These are phyloP conservation scores for Nomia melanderi DNA, from an alignment of 1,140 invertebrate species.

Conservation along the genomic window DNA sequence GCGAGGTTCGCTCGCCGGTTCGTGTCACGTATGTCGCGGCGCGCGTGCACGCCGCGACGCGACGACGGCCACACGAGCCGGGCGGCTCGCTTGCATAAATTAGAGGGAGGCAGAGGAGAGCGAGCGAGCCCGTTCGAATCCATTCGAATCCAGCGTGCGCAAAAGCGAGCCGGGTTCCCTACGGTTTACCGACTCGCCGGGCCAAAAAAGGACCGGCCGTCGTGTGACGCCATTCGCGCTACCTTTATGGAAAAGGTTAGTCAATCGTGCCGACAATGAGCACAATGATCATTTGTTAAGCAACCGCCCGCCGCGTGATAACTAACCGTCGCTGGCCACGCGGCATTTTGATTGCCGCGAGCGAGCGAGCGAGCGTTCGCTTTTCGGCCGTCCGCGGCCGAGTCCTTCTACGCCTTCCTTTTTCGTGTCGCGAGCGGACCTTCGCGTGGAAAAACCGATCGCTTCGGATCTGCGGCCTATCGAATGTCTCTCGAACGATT, in stretches of 20 bases:
- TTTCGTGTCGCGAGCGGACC: neutral
- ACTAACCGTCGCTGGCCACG: conserved; percentile 39
- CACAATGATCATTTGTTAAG: conserved; percentile 72
- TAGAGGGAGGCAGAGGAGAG: conserved; percentile 33
- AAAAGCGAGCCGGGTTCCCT: conserved; percentile 40
- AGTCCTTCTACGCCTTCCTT: neutral
- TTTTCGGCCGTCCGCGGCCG: neutral
- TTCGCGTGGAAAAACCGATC: neutral
- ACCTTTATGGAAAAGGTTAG: conserved; percentile 71
- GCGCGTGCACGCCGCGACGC: neutral
- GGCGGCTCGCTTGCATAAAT: conserved; percentile 58
- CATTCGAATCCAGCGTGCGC: conserved; percentile 30
- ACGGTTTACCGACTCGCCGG: conserved; percentile 49
- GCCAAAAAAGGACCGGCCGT: conserved; percentile 73
- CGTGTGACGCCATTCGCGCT: conserved; percentile 71
- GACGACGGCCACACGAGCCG: conserved; percentile 20
- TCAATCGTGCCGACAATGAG: conserved; percentile 60
- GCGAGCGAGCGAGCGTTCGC: neutral
- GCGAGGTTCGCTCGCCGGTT: conserved; percentile 17
- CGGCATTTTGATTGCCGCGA: conserved; percentile 53
- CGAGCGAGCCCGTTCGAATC: conserved; percentile 38
- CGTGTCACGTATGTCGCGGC: conserved; percentile 46
- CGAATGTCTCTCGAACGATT: neutral
- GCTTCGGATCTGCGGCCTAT: neutral
- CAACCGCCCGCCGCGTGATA: conserved; percentile 63